phyloP scores from a whole-genome alignment of 2,797 vertebrate species.

The Rhabdophis nuchalis region DNA sequence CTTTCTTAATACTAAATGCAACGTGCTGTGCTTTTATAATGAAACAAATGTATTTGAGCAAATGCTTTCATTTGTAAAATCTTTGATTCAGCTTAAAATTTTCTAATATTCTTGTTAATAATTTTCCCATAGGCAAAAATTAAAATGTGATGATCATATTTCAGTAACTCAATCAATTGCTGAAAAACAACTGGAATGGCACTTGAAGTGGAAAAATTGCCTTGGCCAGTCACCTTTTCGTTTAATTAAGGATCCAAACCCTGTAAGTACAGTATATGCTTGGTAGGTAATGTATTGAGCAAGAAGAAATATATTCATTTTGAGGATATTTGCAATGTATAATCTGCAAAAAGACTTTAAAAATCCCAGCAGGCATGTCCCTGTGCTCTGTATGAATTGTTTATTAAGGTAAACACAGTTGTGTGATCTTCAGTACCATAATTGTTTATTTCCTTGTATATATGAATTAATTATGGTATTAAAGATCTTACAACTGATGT shows the following conservation, averaged over 20 bases:
- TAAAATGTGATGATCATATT: slow-evolving; percentile 66
- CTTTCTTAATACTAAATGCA: background rate
- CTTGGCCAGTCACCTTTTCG: slow-evolving; percentile 69
- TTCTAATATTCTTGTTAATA: background rate
- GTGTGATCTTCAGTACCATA: background rate
- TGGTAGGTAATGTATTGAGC: background rate
- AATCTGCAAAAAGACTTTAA: background rate
- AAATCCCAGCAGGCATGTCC: background rate
- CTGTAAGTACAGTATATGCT: slow-evolving; percentile 74
- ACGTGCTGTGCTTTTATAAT: background rate
- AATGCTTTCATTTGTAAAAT: background rate
- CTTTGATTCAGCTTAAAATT: background rate
- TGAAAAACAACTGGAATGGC: slow-evolving; percentile 74
- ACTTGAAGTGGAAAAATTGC: slow-evolving; percentile 76
- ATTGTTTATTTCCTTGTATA: background rate
- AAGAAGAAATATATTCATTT: background rate
- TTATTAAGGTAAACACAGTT: background rate
- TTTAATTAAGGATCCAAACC: slow-evolving; percentile 66
- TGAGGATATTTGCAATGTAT: background rate
- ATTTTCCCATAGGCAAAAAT: slow-evolving; percentile 67
- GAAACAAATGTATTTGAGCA: background rate
- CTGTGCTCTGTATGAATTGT: background rate
- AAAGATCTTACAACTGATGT: background rate
- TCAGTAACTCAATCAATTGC: slow-evolving; percentile 57
- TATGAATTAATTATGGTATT: background rate